Base-by-base conservation (phyloP, 2,888 invertebrate genomes). In the Eupithecia insigniata region DNA sequence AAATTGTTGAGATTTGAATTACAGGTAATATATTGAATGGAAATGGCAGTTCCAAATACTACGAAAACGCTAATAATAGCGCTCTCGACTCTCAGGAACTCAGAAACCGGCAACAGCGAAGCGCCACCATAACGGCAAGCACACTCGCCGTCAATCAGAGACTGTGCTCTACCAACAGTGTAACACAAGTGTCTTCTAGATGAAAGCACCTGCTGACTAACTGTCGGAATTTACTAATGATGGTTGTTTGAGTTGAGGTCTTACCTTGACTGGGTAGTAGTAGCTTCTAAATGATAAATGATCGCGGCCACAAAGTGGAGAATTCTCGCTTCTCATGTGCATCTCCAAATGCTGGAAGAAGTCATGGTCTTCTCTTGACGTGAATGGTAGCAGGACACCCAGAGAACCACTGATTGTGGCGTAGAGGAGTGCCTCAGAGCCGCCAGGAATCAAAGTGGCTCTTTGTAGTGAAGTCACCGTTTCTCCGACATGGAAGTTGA, bases 291-390 rank as follows among this genome's bases (percentile, higher is more conserved):
- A 99, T 0, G 99, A 98, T 36, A 99, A 95, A 90, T 99, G 99
- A 91, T 99, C 99, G 28, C 99, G 95, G 0, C 99, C 99, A 92
- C 99, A 99, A 0, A 99, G 92, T 0, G 99, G 99, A 0, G 99
- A 96, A 91, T 99, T 97, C 90, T 99, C 99, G 78, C 98, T 98
- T 68, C 99, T 95, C 98, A 99, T 98, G 89, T 99, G 99, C 99
- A 99, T 99, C 91, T 99, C 99, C 77, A 99, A 94, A 92, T 99
- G 99, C 87, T 99, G 99, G 94, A 99, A 99, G 90, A 99, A 99
- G 88, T 99, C 99, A 83, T 99, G 99, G 90, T 99, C 99, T 94
- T 99, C 99, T 82, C 98, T 96, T 26, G 98, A 98, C 0, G 98
- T 98, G 85, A 99, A 99, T 0, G 99, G 98, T 28, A 99, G 97